These are phyloP conservation scores for Diplodus puntazzo DNA, from an alignment of 2,797 vertebrate genomes.

Conservation along the genomic window DNA sequence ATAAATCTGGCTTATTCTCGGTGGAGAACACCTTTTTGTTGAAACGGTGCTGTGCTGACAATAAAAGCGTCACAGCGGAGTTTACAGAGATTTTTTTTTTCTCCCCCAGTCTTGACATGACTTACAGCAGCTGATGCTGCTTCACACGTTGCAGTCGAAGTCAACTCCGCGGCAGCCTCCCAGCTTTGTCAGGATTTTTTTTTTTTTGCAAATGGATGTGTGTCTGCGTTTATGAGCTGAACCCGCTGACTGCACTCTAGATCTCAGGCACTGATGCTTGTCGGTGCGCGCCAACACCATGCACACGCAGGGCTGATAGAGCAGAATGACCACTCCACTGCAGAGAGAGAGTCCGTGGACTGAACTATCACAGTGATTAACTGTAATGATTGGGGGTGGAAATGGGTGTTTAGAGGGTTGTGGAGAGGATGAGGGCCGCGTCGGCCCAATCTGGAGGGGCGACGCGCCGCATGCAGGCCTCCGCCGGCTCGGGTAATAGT, in stretches of 20 bases:
- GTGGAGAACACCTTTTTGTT: constrained; percentile 53
- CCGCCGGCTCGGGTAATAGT: constrained; percentile 79
- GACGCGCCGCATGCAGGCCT: constrained; percentile 62
- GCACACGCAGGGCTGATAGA: constrained; percentile 60
- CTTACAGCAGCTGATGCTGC: constrained; percentile 27
- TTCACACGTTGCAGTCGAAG: constrained; percentile 8
- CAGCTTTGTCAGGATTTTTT: constrained; percentile 29
- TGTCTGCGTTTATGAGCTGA: constrained; percentile 45
- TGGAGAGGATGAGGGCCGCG: constrained; percentile 74
- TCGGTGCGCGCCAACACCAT: constrained; percentile 17
- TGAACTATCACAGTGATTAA: constrained; percentile 81
- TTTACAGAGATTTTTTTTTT: constrained; percentile 32
- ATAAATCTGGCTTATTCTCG: constrained; percentile 47
- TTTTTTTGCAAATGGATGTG: constrained; percentile 58
- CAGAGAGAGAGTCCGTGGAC: constrained; percentile 66
- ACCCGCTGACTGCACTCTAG: constrained; percentile 50
- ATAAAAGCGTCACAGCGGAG: constrained; percentile 46
- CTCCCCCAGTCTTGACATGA: constrained; percentile 31
- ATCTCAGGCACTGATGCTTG: constrained; percentile 52
- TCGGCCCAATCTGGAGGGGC: constrained; percentile 72
- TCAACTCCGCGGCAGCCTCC: constrained; percentile 34
- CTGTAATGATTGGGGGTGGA: constrained; percentile 81
- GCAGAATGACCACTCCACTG: constrained; percentile 77
- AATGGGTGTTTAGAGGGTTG: constrained; percentile 79
- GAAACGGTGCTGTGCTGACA: constrained; percentile 46